Evolutionary conservation across 2,888 invertebrate species (phyloP), one percentile per base, ranked within the genome.

Genomic region (Alloplasta piceator): DNA sequence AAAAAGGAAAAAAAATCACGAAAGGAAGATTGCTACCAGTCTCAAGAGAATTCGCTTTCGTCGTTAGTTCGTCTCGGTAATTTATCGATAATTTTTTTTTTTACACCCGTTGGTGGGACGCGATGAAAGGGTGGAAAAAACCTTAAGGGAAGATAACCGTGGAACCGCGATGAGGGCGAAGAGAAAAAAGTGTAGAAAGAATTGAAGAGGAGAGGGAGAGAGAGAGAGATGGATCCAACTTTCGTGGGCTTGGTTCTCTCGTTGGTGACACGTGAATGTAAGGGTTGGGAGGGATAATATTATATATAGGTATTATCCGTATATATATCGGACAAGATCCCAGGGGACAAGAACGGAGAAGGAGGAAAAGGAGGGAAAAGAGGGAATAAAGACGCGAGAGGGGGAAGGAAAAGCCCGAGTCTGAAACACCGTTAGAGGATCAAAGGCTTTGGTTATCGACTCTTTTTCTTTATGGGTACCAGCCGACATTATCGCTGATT

Each of bases 391-490:
- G 46, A 56, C 63, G 43, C 43, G 58, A 70, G 43, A 12, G 38
- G 36, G 66, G 43, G 52, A 63, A 26, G 43, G 61, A 39, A 68
- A 52, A 68, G n/a, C 58, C 48, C 56, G 80, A 48, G 80, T 66
- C 76, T 80, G 76, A 58, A 80, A 80, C 80, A 83, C 82, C 83
- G 83, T 78, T 78, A 76, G 80, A 73, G 82, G 83, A 84, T 84
- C 83, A 84, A 84, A 84, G 83, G 83, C 80, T 84, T 84, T 82
- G 83, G 83, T 84, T 84, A 84, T 84, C 83, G 83, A 80, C 78
- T 83, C 83, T 75, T 82, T 26, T 83, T 83, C 82, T 84, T 84
- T 84, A 84, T 83, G 80, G 83, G 72, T 75, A 78, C 83, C 70
- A 72, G 75, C 78, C 82, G 80, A 84, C 83, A 84, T 84, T 84